phyloP scores from a whole-genome alignment of 2,113 vertebrate genomes.

The Rafetus swinhoei region DNA sequence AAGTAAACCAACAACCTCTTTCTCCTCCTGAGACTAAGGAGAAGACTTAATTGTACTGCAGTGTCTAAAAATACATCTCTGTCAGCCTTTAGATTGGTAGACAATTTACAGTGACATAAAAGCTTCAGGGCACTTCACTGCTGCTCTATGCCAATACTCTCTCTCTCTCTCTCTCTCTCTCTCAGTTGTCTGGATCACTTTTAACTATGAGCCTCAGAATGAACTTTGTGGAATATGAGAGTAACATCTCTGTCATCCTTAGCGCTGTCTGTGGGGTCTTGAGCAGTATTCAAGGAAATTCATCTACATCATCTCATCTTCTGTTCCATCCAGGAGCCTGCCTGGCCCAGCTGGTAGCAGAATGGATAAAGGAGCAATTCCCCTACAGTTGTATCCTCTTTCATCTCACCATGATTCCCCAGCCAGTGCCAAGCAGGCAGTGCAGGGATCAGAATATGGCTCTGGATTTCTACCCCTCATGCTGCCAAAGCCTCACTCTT shows the following conservation, averaged over 20 bases:
- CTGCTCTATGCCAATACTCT: background rate
- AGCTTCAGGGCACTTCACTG: fast-evolving
- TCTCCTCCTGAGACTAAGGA: conserved; percentile 68
- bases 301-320: background rate
- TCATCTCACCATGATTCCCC: background rate
- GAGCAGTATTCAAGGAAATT: background rate
- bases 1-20: conserved; percentile 73
- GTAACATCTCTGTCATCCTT: background rate
- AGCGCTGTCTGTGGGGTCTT: background rate
- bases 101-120: conserved; percentile 44
- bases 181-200: background rate
- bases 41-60: conserved; percentile 71
- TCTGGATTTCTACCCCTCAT: background rate
- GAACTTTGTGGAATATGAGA: background rate
- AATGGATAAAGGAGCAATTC: background rate
- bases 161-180: background rate
- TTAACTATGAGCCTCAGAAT: background rate
- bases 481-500: background rate
- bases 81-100: conserved; percentile 60
- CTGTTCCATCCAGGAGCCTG: background rate
- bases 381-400: background rate
- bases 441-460: background rate
- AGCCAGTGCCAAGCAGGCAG: background rate
- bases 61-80: conserved; percentile 67
- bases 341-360: background rate